These are phyloP conservation scores for Phthorimaea operculella DNA, from an alignment of 1,140 invertebrate genomes.

Conservation along the genomic window DNA sequence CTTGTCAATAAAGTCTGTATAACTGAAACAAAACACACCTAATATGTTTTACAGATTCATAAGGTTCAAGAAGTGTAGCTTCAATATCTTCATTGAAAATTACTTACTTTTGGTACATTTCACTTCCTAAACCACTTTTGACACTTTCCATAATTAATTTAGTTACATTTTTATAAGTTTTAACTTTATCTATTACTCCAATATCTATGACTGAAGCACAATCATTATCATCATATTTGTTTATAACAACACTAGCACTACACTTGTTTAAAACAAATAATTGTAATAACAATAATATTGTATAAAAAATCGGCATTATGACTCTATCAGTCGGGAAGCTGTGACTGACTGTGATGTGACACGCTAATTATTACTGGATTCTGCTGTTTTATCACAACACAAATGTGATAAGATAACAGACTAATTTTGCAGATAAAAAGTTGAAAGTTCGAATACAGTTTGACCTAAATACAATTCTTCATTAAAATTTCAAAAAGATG, in stretches of 20 bases:
- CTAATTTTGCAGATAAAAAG: too few species aligned
- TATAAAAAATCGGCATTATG: too few species aligned
- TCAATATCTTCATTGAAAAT: background rate
- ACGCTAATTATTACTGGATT: too few species aligned
- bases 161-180: background rate
- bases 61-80: too few species aligned
- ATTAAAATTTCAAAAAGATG: too few species aligned
- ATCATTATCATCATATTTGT: background rate
- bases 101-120: background rate
- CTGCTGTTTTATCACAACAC: too few species aligned
- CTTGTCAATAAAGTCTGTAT: constrained; percentile 75
- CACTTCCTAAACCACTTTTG: background rate
- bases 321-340: too few species aligned
- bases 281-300: background rate
- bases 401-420: too few species aligned
- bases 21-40: constrained; percentile 49
- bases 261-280: background rate
- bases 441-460: too few species aligned
- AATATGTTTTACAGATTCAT: too few species aligned
- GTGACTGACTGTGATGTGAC: too few species aligned
- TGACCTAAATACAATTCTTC: too few species aligned
- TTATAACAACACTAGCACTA: background rate
- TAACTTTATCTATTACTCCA: background rate
- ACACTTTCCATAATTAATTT: background rate
- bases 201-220: background rate